A percentile compares a stretch with the other conserved stretches of the same genome.
phyloP scores from a whole-genome alignment of 2,113 vertebrate genomes.

The Riparia riparia region DNA sequence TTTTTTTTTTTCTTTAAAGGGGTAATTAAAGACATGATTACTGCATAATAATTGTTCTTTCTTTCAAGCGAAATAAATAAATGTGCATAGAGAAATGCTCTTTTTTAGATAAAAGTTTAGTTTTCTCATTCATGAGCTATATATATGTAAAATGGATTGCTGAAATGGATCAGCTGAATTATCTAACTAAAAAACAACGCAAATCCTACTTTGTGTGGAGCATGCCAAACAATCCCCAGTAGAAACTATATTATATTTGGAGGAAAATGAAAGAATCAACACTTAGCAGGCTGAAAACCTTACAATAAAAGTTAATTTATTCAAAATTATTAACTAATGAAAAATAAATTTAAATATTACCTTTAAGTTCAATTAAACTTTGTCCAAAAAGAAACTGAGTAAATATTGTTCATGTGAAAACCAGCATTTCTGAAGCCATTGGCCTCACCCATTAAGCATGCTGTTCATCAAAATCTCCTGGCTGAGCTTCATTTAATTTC shows the following conservation, averaged over 20 bases:
- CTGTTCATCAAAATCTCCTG: neutral
- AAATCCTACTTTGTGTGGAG: neutral
- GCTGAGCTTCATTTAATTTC: neutral
- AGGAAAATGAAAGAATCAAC: neutral
- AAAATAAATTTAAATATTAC: neutral
- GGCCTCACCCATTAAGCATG: neutral
- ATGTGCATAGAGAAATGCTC: neutral
- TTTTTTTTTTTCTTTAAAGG: neutral
- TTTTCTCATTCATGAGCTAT: neutral
- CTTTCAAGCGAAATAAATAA: neutral
- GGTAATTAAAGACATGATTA: neutral
- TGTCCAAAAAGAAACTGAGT: neutral
- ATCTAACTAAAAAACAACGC: neutral
- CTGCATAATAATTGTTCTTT: neutral
- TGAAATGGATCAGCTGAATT: neutral
- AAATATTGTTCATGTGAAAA: neutral
- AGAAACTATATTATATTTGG: neutral
- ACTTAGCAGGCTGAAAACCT: neutral
- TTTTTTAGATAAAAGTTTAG: neutral
- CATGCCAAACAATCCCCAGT: neutral
- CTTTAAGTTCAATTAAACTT: neutral
- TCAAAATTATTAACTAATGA: neutral
- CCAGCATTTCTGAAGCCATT: neutral
- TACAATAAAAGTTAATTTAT: neutral
- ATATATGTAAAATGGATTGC: neutral